Base-by-base conservation (phyloP, 2,888 invertebrate species). In the Metopia argyrocephala region DNA sequence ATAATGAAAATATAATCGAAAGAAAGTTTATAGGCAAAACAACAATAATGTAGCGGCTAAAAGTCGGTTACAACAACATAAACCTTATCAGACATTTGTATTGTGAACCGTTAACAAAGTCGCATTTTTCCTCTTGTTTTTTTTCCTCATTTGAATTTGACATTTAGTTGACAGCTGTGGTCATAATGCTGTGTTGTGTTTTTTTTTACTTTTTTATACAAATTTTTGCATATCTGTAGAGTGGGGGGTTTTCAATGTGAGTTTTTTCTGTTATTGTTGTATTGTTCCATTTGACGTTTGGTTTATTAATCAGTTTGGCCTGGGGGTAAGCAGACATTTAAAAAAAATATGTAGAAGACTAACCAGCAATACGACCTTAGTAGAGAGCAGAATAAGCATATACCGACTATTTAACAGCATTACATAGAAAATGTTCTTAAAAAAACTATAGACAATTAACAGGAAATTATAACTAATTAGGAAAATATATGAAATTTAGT, bases 281-380 rank as follows among this genome's bases (percentile, higher is more conserved):
- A 87, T 87, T 88, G 88, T 87, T 84, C 85, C 88, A 85, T 86
- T 89, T 88, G 88, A 88, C 88, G 88, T 88, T 89, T 87, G 87
- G 87, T 89, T 89, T 89, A 87, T 89, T 89, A 89, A 89, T 89
- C 89, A 89, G 89, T 88, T 89, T 90, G 88, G 89, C 89, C 89
- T 85, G 84, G 85, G 85, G 86, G 81, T 75, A 75, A 78, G 78
- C 81, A 81, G 76, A 57, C 78, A 73, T 59, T 20, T 73, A 5
- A 20, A 69, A 59, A 50, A 38, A 62, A 76, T 69, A 64, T 50
- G 52, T 23, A 62, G 56, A 61, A 28, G 27, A 76, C 68, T 54
- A 76, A 75, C 73, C 70, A 78, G 70, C 48, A 65, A 61, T 71
- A 45, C 78, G 81, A 81, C 78, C 81, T 81, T 66, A 78, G 61